Base-by-base conservation (phyloP, 2,113 vertebrate genomes). In the Xiphias gladius region DNA sequence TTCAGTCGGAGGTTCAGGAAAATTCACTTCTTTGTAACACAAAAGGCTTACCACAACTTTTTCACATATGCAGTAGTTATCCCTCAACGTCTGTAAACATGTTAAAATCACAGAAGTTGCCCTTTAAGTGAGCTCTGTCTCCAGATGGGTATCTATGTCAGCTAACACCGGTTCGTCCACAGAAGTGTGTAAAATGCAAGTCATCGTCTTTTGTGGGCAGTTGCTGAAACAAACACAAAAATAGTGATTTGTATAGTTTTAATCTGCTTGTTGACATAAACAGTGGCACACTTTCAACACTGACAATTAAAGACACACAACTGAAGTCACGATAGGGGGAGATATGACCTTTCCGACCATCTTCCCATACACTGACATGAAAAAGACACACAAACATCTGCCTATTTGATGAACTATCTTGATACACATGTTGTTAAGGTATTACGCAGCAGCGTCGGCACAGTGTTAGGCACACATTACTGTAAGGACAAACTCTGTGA, bases 181-280 rank as follows among this genome's bases (percentile, higher is more conserved):
- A 35, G 6, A 35, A 35, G 6, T 35, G 32, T 35, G 32, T 35
- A 35, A 35, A 35, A 35, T 35, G 32, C 32, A 35, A 35, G 32
- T 35, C 6, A 35, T 4, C 32, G 6, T n/a, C n/a, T n/a, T n/a
- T n/a, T n/a, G n/a, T n/a, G 6, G 16, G 5, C 37, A 52, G 16
- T 24, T 2, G 62, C 8, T 43, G 39, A 67, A 48, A 39, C 22
- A 20, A 4, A 26, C n/a, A 26, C 32, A 69, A 28, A 17, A 14
- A 73, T 11, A 9, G 26, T 35, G 9, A 37, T 20, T 52, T 30
- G 32, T 75, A 24, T 62, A 22, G 17, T 66, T 86, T 85, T 85
- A 82, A 55, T 89, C 6, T 19, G 26, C 7, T 63, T 73, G 20
- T 69, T 76, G 30, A 59, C 62, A 69, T 11, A 70, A 5, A 67